Evolutionary conservation across 2,888 invertebrate species (phyloP), one percentile per base, ranked within the genome.

Genomic region (Lacanobia oleracea): DNA sequence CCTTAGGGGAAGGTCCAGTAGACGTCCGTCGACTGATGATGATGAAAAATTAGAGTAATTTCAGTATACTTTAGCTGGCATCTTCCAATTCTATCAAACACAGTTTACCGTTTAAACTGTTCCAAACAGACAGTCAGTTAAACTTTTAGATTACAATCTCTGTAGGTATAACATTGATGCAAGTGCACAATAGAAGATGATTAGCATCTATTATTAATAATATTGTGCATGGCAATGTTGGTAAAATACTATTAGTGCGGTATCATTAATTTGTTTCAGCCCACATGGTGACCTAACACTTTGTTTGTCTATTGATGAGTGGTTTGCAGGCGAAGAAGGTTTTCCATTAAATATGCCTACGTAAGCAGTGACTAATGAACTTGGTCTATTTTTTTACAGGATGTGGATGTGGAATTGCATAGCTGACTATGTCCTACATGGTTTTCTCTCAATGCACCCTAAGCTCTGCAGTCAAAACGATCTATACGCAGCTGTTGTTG

Each of bases 161-260:
- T 27, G 18, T 18, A 5, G n/a, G 27, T 43, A 78, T 23, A 51
- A 21, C 59, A 74, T 78, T 78, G 50, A 60, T 60, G 50, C 75
- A 43, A 18, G 16, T 48, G 53, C 64, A 79, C 75, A 79, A 76
- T 79, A 79, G 56, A 5, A 21, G 12, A 61, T 72, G 66, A 82
- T 82, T 79, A 82, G 21, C 60, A 79, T 80, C 27, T 64, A 45
- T 18, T 64, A 82, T 57, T 80, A 78, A 72, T 82, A 72, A 66
- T 51, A 18, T 77, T 61, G 45, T 59, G 14, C 21, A 43, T 45
- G 45, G 33, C 16, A 67, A 59, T 67, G 56, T 53, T 63, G 7
- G 72, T 79, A 61, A 74, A 65, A 67, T 67, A 74, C 66, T 74
- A 64, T 69, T 69, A 74, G 66, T 73, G 66, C 48, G 50, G 51